phyloP scores from a whole-genome alignment of 30 jellyfish, hydroid and myxozoan species.

The Aurelia aurita region DNA sequence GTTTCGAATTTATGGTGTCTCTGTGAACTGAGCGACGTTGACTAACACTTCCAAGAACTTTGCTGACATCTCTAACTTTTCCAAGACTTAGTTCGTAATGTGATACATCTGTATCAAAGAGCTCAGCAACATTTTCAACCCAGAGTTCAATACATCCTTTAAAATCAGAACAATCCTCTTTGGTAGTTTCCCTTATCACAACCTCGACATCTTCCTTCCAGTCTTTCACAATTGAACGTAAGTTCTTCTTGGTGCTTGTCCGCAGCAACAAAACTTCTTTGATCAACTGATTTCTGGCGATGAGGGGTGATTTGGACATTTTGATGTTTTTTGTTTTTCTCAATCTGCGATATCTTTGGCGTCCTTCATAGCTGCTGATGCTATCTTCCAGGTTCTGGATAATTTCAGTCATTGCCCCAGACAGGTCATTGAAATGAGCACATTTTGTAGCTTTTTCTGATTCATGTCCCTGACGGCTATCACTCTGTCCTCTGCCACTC shows the following conservation, averaged over 20 bases:
- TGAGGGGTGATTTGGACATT: slow-evolving; percentile 9
- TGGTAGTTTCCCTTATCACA: slow-evolving; percentile 27
- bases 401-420: neutral
- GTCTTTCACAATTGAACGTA: neutral
- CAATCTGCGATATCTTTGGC: neutral
- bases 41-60: neutral
- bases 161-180: slow-evolving; percentile 54
- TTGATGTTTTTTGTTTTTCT: slow-evolving; percentile 11
- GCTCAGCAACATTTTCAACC: slow-evolving; percentile 42
- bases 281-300: slow-evolving; percentile 39
- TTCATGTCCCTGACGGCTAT: neutral
- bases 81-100: slow-evolving; percentile 1
- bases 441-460: slow-evolving; percentile 29
- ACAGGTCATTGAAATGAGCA: slow-evolving; percentile 10
- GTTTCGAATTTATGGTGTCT: neutral
- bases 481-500: neutral
- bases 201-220: slow-evolving; percentile 44
- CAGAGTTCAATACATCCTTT: slow-evolving; percentile 59
- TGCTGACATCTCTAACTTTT: neutral
- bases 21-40: neutral
- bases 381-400: slow-evolving; percentile 1
- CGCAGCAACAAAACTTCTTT: slow-evolving; percentile 16
- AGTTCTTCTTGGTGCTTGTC: neutral
- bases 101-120: slow-evolving; percentile 54
- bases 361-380: neutral